Evolutionary conservation across 2,888 invertebrate species (phyloP).

Genomic region (Spilarctia lutea): DNA sequence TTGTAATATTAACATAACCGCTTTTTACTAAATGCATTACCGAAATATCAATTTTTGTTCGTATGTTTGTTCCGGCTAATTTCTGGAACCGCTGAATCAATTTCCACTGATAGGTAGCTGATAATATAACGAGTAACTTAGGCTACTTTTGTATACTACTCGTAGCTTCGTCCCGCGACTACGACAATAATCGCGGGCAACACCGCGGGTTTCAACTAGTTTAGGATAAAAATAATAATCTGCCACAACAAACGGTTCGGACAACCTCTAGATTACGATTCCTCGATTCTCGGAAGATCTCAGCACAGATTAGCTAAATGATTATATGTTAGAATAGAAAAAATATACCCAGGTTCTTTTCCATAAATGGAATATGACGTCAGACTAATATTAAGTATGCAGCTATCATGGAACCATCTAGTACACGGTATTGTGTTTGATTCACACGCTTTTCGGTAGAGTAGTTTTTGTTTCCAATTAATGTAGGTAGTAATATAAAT

Average conservation of each 20-base stretch:
- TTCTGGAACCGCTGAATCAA: no score
- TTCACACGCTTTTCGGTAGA: not conserved
- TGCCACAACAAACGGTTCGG: constrained; percentile 28
- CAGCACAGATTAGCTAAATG: constrained; percentile 36
- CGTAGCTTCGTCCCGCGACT: no score
- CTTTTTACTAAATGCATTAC: no score
- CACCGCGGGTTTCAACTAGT: no score
- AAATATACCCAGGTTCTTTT: constrained; percentile 15
- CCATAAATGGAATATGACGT: not conserved
- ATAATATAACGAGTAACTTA: no score
- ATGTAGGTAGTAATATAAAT: not conserved
- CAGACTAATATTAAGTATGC: not conserved
- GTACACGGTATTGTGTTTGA: not conserved
- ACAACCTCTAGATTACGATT: constrained; percentile 39
- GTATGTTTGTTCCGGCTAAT: no score
- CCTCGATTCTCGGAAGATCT: constrained; percentile 53
- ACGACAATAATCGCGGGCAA: no score
- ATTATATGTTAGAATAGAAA: constrained; percentile 42
- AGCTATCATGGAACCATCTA: not conserved
- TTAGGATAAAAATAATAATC: constrained; percentile 31
- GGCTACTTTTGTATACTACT: no score
- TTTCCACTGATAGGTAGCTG: no score
- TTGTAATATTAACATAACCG: no score
- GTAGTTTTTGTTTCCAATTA: not conserved
- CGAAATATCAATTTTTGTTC: no score